Evolutionary conservation across 2,113 vertebrate genomes (phyloP).

Genomic region (Plecotus auritus): DNA sequence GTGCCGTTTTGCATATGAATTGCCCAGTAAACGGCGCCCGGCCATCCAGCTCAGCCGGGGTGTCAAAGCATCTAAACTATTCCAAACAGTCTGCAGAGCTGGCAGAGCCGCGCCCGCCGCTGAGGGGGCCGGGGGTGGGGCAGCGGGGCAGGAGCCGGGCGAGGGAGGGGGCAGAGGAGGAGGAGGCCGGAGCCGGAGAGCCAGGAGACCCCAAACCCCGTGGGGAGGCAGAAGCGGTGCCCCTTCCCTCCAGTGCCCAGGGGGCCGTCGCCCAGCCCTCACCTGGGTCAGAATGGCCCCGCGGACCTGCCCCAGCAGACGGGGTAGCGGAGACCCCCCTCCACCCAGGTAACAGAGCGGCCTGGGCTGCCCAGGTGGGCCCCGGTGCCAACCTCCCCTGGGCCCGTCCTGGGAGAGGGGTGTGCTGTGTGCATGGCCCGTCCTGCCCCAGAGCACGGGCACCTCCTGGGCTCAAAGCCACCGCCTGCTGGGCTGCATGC

Average conservation of each 20-base stretch:
- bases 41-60: slow-evolving; percentile 81
- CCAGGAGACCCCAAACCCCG: not conserved
- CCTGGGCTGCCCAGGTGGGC: slow-evolving; percentile 20
- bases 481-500: rapidly evolving
- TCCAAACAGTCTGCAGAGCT: slow-evolving; percentile 85
- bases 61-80: slow-evolving; percentile 86
- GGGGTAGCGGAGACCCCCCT: not conserved
- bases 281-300: not conserved
- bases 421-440: not conserved
- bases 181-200: not conserved
- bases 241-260: not conserved
- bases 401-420: slow-evolving; percentile 59
- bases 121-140: not conserved
- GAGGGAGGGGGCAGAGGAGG: not conserved
- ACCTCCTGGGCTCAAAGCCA: not conserved
- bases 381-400: slow-evolving; percentile 50
- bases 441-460: slow-evolving; percentile 9
- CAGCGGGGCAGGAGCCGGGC: not conserved
- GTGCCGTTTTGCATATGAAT: slow-evolving; percentile 86
- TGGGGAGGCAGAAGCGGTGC: rapidly evolving
- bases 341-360: rapidly evolving
- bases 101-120: slow-evolving; percentile 55
- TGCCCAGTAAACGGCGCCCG: slow-evolving; percentile 80
- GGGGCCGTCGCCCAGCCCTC: not conserved
- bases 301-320: rapidly evolving